Percentiles rank a stretch among this genome's conserved stretches.
Evolutionary conservation across 2,797 vertebrate species (phyloP).

Genomic region (Lateolabrax maculatus): DNA sequence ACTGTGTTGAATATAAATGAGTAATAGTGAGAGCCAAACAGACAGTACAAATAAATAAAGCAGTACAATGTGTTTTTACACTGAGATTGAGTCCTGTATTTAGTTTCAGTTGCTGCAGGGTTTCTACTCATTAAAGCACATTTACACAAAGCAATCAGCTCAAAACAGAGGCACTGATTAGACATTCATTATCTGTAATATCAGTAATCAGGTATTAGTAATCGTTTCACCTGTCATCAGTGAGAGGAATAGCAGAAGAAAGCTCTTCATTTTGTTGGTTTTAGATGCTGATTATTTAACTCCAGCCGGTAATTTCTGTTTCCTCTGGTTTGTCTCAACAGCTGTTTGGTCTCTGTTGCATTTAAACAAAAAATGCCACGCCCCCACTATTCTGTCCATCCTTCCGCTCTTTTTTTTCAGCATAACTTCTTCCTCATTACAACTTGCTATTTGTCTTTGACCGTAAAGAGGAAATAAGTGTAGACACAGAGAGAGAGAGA

Average conservation of each 20-base stretch:
- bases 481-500: not conserved
- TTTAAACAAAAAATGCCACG: accelerated
- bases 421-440: not conserved
- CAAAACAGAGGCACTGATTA: not conserved
- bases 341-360: not conserved
- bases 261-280: slow-evolving; percentile 16
- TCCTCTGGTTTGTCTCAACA: not conserved
- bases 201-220: not conserved
- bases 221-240: slow-evolving; percentile 45
- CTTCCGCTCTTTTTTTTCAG: not conserved
- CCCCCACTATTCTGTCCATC: not conserved
- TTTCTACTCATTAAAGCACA: not conserved
- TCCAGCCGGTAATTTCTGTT: not conserved
- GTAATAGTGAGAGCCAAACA: not conserved
- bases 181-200: not conserved
- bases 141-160: not conserved
- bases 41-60: too few relatives aligned
- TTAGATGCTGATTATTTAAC: not conserved
- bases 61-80: too few relatives aligned
- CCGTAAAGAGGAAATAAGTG: not conserved
- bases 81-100: too few relatives aligned
- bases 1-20: not conserved
- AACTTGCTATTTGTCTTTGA: accelerated
- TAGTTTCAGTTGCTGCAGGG: not conserved
- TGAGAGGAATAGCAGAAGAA: slow-evolving; percentile 39